phyloP scores from a whole-genome alignment of 2,888 invertebrate genomes.

The Lordiphosa fenestrarum region DNA sequence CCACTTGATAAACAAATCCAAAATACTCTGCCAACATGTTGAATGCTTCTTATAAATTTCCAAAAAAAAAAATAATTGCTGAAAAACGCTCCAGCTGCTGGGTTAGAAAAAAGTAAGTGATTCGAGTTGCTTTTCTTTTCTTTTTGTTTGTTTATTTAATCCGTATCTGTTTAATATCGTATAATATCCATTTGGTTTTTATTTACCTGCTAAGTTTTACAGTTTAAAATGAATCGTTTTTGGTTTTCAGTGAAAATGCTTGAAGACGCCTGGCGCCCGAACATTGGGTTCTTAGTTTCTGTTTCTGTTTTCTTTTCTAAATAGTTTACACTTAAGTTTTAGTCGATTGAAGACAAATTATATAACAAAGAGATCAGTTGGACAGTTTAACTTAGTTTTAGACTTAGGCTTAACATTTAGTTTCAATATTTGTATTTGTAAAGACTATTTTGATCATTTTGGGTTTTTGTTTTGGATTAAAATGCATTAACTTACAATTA shows the following conservation, averaged over 20 bases:
- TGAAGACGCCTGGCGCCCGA: constrained; percentile 50
- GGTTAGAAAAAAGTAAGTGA: background rate
- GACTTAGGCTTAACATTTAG: constrained; percentile 27
- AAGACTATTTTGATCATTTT: constrained; percentile 44
- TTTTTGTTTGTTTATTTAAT: constrained; percentile 39
- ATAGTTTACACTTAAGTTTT: constrained; percentile 51
- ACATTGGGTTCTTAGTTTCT: constrained; percentile 16
- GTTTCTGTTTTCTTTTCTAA: constrained; percentile 1
- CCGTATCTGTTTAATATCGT: constrained; percentile 33
- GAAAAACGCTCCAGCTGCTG: constrained; percentile 16
- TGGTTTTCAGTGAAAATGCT: constrained; percentile 44
- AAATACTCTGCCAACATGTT: constrained; percentile 7
- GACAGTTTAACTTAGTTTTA: constrained; percentile 33
- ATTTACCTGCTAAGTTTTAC: constrained; percentile 53
- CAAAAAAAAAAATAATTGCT: constrained; percentile 24
- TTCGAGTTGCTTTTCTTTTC: constrained; percentile 23
- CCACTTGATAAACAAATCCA: constrained; percentile 20
- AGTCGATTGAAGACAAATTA: constrained; percentile 22
- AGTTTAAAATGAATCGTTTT: constrained; percentile 50
- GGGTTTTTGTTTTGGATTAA: constrained; percentile 4
- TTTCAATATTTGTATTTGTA: constrained; percentile 23
- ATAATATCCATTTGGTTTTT: constrained; percentile 36
- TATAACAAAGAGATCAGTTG: constrained; percentile 28
- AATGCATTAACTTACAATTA: constrained; percentile 3
- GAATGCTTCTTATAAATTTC: constrained; percentile 5